phyloP scores from a whole-genome alignment of 23 tunicate species.

The Corella eumyota region DNA sequence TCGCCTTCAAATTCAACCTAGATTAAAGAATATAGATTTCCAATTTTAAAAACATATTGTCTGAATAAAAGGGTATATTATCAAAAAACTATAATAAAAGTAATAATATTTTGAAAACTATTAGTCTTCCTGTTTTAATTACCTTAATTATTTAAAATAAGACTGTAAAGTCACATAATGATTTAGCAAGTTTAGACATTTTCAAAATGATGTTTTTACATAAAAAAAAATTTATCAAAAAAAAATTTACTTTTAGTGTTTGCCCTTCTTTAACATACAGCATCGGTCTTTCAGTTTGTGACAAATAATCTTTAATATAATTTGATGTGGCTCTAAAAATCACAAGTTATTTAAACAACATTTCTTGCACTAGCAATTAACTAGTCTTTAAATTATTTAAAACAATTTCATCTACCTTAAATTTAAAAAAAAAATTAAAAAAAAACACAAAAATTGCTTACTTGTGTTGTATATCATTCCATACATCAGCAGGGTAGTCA shows the following conservation, averaged over 20 bases:
- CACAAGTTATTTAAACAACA: background rate
- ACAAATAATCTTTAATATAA: conserved; percentile 59
- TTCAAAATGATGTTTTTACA: background rate
- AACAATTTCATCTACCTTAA: too few species aligned
- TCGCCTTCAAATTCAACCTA: conserved; percentile 89
- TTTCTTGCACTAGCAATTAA: too few species aligned
- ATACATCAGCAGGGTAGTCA: conserved; percentile 28
- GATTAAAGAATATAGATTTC: background rate
- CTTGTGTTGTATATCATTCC: conserved; percentile 71
- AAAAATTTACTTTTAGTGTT: conserved; percentile 40
- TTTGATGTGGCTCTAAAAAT: conserved; percentile 38
- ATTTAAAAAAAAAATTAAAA: too few species aligned
- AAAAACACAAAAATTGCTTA: conserved; percentile 10
- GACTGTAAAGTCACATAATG: too few species aligned
- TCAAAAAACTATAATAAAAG: background rate
- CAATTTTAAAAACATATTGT: background rate
- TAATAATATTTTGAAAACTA: background rate
- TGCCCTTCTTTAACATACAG: conserved; percentile 50
- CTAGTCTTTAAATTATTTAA: too few species aligned
- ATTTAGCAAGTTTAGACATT: background rate
- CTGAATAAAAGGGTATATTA: background rate
- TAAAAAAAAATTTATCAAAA: background rate
- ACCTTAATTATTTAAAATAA: too few species aligned
- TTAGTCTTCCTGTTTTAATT: background rate
- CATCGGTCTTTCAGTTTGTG: conserved; percentile 39